Evolutionary conservation across 2,113 vertebrate species (phyloP).

Genomic region (Apus apus): DNA sequence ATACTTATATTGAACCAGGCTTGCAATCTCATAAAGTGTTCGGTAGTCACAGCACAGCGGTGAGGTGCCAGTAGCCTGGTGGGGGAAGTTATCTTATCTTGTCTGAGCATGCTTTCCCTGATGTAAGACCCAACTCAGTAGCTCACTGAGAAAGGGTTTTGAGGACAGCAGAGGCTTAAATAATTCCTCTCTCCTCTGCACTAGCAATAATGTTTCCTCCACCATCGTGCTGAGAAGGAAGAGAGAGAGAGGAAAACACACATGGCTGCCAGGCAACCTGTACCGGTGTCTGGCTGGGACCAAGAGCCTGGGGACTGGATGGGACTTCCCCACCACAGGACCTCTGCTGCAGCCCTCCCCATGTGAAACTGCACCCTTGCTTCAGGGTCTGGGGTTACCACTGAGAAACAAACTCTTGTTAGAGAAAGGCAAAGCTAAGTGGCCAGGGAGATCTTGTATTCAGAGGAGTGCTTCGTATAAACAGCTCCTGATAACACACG

Average conservation of each 20-base stretch:
- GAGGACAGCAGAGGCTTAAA: neutral
- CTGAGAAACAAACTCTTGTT: neutral
- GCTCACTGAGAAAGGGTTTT: neutral
- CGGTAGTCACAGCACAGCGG: neutral
- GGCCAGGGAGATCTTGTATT: neutral
- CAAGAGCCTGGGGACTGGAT: neutral
- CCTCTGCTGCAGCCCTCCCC: neutral
- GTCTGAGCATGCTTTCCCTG: neutral
- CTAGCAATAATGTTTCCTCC: neutral
- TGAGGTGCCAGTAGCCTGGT: neutral
- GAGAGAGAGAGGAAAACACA: neutral
- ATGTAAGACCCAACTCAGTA: neutral
- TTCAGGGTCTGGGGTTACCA: neutral
- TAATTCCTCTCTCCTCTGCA: neutral
- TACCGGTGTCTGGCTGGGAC: neutral
- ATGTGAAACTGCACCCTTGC: neutral
- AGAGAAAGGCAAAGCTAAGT: neutral
- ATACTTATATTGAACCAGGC: neutral
- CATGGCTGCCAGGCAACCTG: rapidly evolving
- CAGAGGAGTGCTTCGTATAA: neutral
- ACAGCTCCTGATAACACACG: neutral
- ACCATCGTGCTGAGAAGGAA: neutral
- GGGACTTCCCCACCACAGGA: neutral
- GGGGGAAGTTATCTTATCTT: neutral
- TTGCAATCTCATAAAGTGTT: neutral